These are phyloP conservation scores for Oryzias javanicus DNA, from an alignment of 2,113 vertebrate genomes.

Conservation along the genomic window DNA sequence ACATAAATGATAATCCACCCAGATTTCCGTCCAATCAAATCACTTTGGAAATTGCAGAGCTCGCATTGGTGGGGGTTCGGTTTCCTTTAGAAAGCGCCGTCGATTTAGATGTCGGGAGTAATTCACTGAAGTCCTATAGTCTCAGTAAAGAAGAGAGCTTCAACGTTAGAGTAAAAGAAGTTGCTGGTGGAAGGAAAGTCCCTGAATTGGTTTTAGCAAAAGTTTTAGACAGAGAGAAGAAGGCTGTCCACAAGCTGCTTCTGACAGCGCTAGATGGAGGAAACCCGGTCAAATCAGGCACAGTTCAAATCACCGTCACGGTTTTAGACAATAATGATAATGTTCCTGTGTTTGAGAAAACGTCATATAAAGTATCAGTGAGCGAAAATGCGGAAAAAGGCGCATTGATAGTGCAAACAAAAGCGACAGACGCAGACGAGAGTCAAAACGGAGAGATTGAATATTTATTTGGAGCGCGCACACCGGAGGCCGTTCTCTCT, in stretches of 20 bases:
- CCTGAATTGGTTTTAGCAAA: constrained; percentile 73
- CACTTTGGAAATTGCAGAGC: constrained; percentile 74
- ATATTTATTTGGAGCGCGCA: constrained; percentile 73
- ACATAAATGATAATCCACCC: constrained; percentile 84
- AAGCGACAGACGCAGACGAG: constrained; percentile 65
- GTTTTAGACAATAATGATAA: constrained; percentile 86
- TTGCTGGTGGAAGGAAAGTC: constrained; percentile 51
- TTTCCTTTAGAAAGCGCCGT: constrained; percentile 67
- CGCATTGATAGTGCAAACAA: not conserved
- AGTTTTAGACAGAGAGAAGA: constrained; percentile 69
- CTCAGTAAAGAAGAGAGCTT: constrained; percentile 69
- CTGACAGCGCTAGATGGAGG: constrained; percentile 73
- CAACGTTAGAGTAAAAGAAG: constrained; percentile 63
- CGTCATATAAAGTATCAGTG: constrained; percentile 21
- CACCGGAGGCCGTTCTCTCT: constrained; percentile 30
- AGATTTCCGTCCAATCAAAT: constrained; percentile 63
- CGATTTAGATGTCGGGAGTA: constrained; percentile 66
- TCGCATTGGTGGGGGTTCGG: constrained; percentile 65
- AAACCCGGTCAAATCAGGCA: constrained; percentile 52
- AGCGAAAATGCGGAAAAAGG: constrained; percentile 44
- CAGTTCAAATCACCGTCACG: constrained; percentile 50
- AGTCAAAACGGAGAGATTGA: constrained; percentile 79
- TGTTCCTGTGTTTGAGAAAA: constrained; percentile 75
- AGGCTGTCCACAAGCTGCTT: constrained; percentile 49
- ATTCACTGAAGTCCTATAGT: constrained; percentile 60